These are phyloP conservation scores for Catharus ustulatus DNA, from an alignment of 2,797 vertebrate genomes.

Conservation along the genomic window DNA sequence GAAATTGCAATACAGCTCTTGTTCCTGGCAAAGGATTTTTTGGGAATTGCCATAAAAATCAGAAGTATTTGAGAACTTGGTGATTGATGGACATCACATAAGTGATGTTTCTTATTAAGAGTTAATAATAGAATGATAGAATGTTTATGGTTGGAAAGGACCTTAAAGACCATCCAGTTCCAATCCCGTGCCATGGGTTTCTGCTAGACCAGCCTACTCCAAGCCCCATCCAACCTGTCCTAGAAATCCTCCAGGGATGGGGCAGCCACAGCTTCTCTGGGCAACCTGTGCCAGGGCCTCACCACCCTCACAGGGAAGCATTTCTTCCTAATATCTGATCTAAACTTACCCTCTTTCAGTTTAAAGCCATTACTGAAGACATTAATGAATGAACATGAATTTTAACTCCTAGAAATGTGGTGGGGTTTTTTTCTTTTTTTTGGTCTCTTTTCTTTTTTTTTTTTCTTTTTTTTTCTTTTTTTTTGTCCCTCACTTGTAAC, in stretches of 20 bases:
- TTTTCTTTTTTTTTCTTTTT: fast-evolving
- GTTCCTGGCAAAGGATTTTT: background rate
- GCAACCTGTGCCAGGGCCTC: background rate
- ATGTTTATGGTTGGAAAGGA: no score
- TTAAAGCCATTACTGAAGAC: background rate
- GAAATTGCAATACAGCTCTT: background rate
- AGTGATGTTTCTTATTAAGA: background rate
- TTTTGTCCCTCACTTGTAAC: fast-evolving
- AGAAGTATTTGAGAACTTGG: background rate
- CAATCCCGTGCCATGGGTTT: background rate
- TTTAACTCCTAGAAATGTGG: background rate
- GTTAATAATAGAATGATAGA: background rate
- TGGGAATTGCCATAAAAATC: background rate
- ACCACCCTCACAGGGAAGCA: background rate
- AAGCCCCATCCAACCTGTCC: background rate
- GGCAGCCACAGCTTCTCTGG: background rate
- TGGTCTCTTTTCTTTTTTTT: fast-evolving
- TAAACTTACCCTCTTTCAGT: background rate
- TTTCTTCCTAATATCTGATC: background rate
- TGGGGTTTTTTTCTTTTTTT: fast-evolving
- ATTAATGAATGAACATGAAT: background rate
- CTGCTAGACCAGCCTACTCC: fast-evolving
- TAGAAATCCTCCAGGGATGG: background rate
- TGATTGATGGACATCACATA: background rate
- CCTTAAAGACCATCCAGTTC: background rate